Conservation (phyloP, 2,888 invertebrate species). For the Aricia artaxerxes region DNA sequence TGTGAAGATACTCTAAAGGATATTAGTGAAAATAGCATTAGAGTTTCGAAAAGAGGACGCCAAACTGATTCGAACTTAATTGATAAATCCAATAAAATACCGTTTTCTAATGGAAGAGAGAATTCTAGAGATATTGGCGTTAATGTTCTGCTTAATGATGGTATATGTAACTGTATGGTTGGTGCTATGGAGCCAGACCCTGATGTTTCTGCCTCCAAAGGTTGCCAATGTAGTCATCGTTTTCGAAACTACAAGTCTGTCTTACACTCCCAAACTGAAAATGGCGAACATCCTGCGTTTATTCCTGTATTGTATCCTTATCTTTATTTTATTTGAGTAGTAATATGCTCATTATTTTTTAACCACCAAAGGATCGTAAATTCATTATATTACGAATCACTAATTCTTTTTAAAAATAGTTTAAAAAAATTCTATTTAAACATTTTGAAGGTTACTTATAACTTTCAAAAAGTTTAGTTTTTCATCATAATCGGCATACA, state of each 20-base stretch:
- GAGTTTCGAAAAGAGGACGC: constrained; percentile 25
- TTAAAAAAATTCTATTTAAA: too few species aligned
- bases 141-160: constrained; percentile 29
- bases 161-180: neutral
- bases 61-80: constrained; percentile 32
- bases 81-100: neutral
- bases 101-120: constrained; percentile 1
- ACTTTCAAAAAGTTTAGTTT: neutral
- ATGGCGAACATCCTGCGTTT: constrained; percentile 37
- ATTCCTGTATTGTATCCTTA: constrained; percentile 37
- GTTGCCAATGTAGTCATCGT: constrained; percentile 41
- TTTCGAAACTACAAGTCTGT: constrained; percentile 36
- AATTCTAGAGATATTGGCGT: constrained; percentile 34
- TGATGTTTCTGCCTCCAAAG: too few species aligned
- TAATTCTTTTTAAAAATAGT: too few species aligned
- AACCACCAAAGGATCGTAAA: too few species aligned
- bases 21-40: neutral
- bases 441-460: too few species aligned
- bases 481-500: neutral
- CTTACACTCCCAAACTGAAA: constrained; percentile 28
- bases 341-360: neutral
- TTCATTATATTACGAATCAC: neutral
- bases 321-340: constrained; percentile 30
- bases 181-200: neutral
- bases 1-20: neutral